Evolutionary conservation across 2,797 vertebrate genomes (phyloP), one percentile per base, ranked within the genome.

Genomic region (Urosaurus nigricauda): DNA sequence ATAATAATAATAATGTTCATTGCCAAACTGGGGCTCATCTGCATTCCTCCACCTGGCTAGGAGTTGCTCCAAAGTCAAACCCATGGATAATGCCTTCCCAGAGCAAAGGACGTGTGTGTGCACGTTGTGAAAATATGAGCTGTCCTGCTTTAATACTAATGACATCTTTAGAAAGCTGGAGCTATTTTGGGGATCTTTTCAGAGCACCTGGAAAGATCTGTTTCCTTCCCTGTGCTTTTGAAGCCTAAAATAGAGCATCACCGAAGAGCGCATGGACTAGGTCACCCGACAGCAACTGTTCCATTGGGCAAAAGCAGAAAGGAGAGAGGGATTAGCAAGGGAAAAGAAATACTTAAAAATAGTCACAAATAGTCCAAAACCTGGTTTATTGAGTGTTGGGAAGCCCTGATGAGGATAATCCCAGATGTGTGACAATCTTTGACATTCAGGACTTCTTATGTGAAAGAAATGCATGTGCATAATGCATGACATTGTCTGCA

Each of bases 141-240:
- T 73, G 3, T 65, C 51, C 63, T 86, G 17, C 79, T 93, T 87
- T 79, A 88, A 84, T 88, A 51, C 26, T 83, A 65, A 91, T 32
- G 17, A 84, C 89, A 43, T 86, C 43, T n/a, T 80, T 12, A 58
- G 56, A 73, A 92, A 90, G 85, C 51, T 19, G 40, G 29, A 58
- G 13, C 79, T 1, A 56, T 74, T 89, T 85, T 91, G 75, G 29
- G 71, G 26, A 89, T 86, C 37, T 75, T 94, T 90, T 80, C 29
- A 78, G 77, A 90, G 89, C 51, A 89, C 32, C 75, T 91, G 85
- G 84, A 32, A 91, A 70, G 79, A 65, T 12, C 26, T 68, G 85
- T 63, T 75, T 51, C 84, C 73, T 24, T 77, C 17, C 81, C 21
- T 84, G 0, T 85, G 83, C 40, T 56, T 87, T 82, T 9, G 26